Base-by-base conservation (phyloP, 2,113 vertebrate genomes). In the Motacilla tschutschensis region DNA sequence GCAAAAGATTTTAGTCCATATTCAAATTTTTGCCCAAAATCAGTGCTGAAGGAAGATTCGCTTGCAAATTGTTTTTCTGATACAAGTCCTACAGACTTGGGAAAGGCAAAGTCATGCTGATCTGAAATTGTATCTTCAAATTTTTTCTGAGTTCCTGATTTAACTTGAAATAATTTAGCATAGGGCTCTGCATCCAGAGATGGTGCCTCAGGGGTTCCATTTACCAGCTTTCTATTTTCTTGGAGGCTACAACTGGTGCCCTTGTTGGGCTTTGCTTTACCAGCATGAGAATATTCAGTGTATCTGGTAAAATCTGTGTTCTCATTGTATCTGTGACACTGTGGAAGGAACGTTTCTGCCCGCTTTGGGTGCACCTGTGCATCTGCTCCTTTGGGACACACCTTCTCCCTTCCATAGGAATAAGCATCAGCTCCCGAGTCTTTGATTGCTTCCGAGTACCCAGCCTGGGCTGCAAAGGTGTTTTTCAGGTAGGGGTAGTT, bases 121-220 rank as follows among this genome's bases (percentile, higher is more conserved):
- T 96, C 96, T 78, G 94, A 83, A 74, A 96, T 78, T 38, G 88
- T 79, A 80, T 97, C 96, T 57, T 98, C 97, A 87, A 91, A 91
- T 95, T 97, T 97, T 76, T 97, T 97, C 88, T 95, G 97, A 89
- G 84, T 88, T 91, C 94, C 86, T 94, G 95, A 94, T 91, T 97
- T 97, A 82, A 92, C 93, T 67, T 97, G 97, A 94, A 97, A 96
- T 88, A 97, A 93, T 67, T 96, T 97, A 74, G 81, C 83, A 19
- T 97, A 97, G 25, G 93, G 88, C 40, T 97, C 96, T 88, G 92
- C 55, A 83, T 97, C 95, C 92, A 96, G 80, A 86, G 67, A 24
- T 58, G 94, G 75, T 73, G 89, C 77, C 89, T 97, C 96, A 66
- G 94, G 26, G 79, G 90, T 87, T 85, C 94, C 94, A 86, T 95